Evolutionary conservation across 2,113 vertebrate genomes (phyloP).

Genomic region (Montifringilla adamsi): DNA sequence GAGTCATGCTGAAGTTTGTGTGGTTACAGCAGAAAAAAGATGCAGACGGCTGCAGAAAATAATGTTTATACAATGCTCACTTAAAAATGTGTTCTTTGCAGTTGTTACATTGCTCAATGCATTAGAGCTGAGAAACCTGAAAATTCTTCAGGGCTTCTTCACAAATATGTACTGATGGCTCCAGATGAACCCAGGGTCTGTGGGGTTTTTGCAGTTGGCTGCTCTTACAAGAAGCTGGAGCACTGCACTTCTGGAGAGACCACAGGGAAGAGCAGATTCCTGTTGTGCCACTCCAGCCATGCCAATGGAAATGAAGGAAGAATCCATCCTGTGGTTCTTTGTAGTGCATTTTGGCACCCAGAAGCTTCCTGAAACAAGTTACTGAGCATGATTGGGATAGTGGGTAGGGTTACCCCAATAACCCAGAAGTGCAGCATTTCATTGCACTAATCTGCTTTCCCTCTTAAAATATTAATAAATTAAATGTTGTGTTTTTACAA

Average conservation of each 20-base stretch:
- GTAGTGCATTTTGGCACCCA: neutral
- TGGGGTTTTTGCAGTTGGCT: neutral
- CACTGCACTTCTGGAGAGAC: neutral
- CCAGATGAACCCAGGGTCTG: neutral
- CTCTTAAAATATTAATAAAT: neutral
- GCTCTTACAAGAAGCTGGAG: neutral
- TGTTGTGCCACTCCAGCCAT: neutral
- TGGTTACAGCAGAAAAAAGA: constrained; percentile 41
- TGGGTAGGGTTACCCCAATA: neutral
- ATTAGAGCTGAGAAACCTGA: neutral
- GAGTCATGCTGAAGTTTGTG: neutral
- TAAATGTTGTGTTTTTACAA: neutral
- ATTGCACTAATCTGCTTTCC: neutral
- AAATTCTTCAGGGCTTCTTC: neutral
- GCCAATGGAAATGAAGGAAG: neutral
- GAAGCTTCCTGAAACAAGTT: neutral
- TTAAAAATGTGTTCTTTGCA: neutral
- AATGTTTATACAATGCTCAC: neutral
- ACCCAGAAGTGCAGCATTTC: neutral
- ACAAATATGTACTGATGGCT: neutral
- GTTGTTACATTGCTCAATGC: neutral
- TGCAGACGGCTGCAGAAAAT: constrained; percentile 3
- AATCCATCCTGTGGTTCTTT: neutral
- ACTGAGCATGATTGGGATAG: neutral
- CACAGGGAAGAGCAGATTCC: neutral